Base-by-base conservation (phyloP, 1,140 invertebrate genomes). In the Bombus fervidus region DNA sequence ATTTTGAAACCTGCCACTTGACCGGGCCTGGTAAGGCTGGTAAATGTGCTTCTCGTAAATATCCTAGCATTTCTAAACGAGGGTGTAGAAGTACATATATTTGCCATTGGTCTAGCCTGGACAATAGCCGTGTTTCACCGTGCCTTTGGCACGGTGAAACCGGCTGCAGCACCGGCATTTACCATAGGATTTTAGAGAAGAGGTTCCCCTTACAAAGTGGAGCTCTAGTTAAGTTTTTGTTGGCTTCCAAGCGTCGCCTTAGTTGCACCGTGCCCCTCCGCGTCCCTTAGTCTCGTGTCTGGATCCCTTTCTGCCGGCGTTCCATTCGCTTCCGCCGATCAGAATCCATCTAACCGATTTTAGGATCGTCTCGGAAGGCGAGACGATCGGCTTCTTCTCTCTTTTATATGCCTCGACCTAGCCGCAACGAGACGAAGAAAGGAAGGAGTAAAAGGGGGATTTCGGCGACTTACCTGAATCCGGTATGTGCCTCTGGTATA, bases 201-300 rank as follows among this genome's bases (percentile, higher is more conserved):
- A 89, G 89, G 78, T 69, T 81, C 81, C 74, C 62, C 88, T 83
- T 79, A 87, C 87, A 87, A 90, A 90, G 73, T 91, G 75, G 85
- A 91, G 84, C 89, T 77, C 81, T 90, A 87, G 90, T 87, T 91
- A 77, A 90, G 89, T 91, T 90, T 90, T 90, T 91, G 89, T 88
- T 85, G 81, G 87, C 82, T 85, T 85, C 89, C 69, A 41, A 69
- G 37, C 83, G 62, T 74, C 83, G 62, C 59, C 53, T 31, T 57
- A 43, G 37, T 31, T 34, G 47, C n/a, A 59, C 22, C 31, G 34
- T 73, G 0, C 37, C 28, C 57, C 39, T n/a, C 28, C 25, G 12
- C 12, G 10, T 13, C 39, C 39, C 39, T n/a, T 39, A 22, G 13
- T 4, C 69, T 41, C 37, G 34, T 28, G 74, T 39, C 66, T 37